Conservation (phyloP, 2,888 invertebrate species). For the Bedellia somnulentella region DNA sequence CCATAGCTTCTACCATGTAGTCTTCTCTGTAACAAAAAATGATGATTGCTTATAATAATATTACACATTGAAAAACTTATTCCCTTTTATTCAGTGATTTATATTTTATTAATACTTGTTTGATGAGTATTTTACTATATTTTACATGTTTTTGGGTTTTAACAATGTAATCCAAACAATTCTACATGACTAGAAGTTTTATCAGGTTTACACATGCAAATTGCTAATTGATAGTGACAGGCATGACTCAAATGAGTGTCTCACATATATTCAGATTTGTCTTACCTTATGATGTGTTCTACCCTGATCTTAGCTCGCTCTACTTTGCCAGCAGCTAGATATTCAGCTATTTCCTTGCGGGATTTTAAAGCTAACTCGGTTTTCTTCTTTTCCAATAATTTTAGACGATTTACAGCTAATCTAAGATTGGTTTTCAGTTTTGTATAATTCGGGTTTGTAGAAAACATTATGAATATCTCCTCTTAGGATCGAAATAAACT, state of each 20-base stretch:
- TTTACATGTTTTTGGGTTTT: too few species aligned
- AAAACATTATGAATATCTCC: slow-evolving; percentile 88
- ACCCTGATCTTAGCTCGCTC: slow-evolving; percentile 95
- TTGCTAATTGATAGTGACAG: too few species aligned
- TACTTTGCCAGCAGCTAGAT: slow-evolving; percentile 80
- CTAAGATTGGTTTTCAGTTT: slow-evolving; percentile 96
- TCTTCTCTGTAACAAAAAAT: slow-evolving; percentile 77
- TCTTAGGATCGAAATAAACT: too few species aligned
- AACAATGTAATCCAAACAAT: too few species aligned
- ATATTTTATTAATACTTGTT: too few species aligned
- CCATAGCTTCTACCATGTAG: slow-evolving; percentile 99
- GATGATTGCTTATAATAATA: too few species aligned
- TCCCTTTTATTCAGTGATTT: too few species aligned
- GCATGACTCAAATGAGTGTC: too few species aligned
- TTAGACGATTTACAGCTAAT: slow-evolving; percentile 89
- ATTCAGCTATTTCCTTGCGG: slow-evolving; percentile 96
- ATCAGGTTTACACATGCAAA: too few species aligned
- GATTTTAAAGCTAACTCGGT: slow-evolving; percentile 95
- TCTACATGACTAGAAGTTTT: too few species aligned
- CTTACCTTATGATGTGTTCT: slow-evolving; percentile 90
- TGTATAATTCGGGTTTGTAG: slow-evolving; percentile 88
- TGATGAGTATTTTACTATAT: too few species aligned
- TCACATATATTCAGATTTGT: slow-evolving; percentile 2
- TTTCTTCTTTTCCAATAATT: slow-evolving; percentile 96
- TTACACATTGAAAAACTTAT: too few species aligned